Evolutionary conservation across 1,140 invertebrate genomes (phyloP).

Genomic region (Atta cephalotes): DNA sequence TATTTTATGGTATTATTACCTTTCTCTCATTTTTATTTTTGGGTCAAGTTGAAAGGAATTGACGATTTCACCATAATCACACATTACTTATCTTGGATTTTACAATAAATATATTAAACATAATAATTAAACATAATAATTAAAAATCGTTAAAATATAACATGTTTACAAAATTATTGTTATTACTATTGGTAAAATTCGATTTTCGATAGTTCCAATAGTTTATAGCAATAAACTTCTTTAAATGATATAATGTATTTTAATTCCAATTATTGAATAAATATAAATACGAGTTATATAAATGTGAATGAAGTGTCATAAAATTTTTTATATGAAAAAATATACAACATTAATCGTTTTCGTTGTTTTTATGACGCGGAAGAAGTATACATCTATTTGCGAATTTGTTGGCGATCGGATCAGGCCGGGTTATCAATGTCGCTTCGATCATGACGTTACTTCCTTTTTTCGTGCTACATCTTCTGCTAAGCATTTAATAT

Average conservation of each 20-base stretch:
- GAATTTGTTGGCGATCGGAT: constrained; percentile 25
- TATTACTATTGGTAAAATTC: not conserved
- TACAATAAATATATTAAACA: not conserved
- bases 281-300: not conserved
- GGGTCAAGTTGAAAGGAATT: constrained; percentile 22
- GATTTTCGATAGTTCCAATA: constrained; percentile 7
- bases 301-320: not conserved
- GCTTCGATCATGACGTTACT: constrained; percentile 1
- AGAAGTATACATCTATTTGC: constrained; percentile 21
- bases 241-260: not conserved
- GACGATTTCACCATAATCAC: constrained; percentile 32
- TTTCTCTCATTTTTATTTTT: constrained; percentile 62
- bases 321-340: constrained; percentile 3
- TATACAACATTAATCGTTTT: constrained; percentile 20
- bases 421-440: constrained; percentile 46
- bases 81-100: constrained; percentile 1
- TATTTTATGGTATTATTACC: not conserved
- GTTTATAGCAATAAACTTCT: not conserved
- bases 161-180: not conserved
- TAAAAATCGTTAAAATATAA: constrained; percentile 5
- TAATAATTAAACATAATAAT: constrained; percentile 7
- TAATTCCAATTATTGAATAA: not conserved
- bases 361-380: constrained; percentile 19
- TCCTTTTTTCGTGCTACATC: constrained; percentile 29
- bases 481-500: not conserved